These are phyloP conservation scores for Aplysina aerophoba DNA, from an alignment of 37 sponge, comb jelly and placozoan species.

Conservation along the genomic window DNA sequence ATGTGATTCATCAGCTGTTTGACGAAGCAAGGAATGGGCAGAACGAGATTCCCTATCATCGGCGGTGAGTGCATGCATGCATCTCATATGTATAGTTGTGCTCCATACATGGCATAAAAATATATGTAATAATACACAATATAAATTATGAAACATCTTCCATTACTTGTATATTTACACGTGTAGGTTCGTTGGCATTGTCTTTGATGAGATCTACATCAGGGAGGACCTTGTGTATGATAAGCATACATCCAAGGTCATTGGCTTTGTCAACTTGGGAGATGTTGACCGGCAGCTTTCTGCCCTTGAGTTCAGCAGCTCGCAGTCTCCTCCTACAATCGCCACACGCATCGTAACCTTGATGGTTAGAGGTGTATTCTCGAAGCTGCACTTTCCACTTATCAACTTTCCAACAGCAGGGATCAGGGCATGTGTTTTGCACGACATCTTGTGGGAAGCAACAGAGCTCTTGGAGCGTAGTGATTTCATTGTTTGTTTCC, in stretches of 20 bases:
- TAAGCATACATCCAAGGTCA: conserved; percentile 52
- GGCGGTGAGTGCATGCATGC: too few relatives aligned
- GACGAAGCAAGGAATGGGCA: not conserved
- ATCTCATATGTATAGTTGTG: too few relatives aligned
- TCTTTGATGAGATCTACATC: conserved; percentile 63
- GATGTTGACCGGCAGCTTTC: conserved; percentile 5
- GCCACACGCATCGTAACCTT: conserved; percentile 40
- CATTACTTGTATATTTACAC: conserved; percentile 1
- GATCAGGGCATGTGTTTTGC: conserved; percentile 26
- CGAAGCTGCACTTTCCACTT: conserved; percentile 28
- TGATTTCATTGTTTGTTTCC: conserved; percentile 51
- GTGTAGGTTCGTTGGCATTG: conserved; percentile 46
- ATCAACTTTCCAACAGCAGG: conserved; percentile 39
- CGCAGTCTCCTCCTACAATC: not conserved
- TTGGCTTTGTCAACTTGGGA: conserved; percentile 60
- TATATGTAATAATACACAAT: too few relatives aligned
- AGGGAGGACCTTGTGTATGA: conserved; percentile 59
- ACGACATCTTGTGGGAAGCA: conserved; percentile 60
- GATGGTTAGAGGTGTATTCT: conserved; percentile 47
- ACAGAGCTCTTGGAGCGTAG: conserved; percentile 39
- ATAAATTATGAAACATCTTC: too few relatives aligned
- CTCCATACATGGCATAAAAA: too few relatives aligned
- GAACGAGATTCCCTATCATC: not conserved
- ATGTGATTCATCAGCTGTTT: not conserved
- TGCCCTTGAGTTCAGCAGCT: not conserved